These are phyloP conservation scores for Autographa gamma DNA, from an alignment of 2,888 invertebrate genomes.

Conservation along the genomic window DNA sequence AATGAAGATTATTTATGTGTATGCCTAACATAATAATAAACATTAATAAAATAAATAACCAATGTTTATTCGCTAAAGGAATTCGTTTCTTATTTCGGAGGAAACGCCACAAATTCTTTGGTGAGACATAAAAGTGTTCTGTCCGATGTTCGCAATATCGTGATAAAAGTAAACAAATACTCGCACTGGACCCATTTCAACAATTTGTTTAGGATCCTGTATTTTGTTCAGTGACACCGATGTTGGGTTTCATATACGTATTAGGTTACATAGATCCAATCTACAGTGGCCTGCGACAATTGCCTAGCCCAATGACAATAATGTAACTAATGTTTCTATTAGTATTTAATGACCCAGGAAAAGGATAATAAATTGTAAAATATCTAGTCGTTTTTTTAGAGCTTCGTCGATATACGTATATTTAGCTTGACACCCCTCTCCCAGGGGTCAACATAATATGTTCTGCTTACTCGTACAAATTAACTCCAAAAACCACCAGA, in stretches of 20 bases:
- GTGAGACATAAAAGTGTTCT: slow-evolving; percentile 65
- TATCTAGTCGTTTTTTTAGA: no score
- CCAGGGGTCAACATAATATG: no score
- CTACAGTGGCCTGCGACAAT: slow-evolving; percentile 2
- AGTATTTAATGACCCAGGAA: background rate
- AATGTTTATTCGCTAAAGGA: slow-evolving; percentile 38
- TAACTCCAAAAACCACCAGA: slow-evolving; percentile 1
- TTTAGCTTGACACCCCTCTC: no score
- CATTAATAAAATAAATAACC: slow-evolving; percentile 22
- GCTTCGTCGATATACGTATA: no score
- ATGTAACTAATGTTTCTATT: background rate
- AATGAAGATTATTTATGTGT: slow-evolving; percentile 27
- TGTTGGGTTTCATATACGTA: slow-evolving; percentile 13
- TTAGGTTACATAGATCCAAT: slow-evolving; percentile 36
- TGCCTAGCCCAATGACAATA: background rate
- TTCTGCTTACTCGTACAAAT: no score
- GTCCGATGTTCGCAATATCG: slow-evolving; percentile 67
- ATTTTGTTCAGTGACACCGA: slow-evolving; percentile 58
- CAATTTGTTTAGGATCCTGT: slow-evolving; percentile 77
- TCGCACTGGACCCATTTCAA: slow-evolving; percentile 68
- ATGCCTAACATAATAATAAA: slow-evolving; percentile 13
- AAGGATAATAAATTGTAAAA: background rate
- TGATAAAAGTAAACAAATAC: slow-evolving; percentile 78
- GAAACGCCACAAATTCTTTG: slow-evolving; percentile 63
- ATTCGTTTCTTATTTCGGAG: slow-evolving; percentile 51